phyloP scores from a whole-genome alignment of 2,113 vertebrate species.

The Hiodon alosoides region DNA sequence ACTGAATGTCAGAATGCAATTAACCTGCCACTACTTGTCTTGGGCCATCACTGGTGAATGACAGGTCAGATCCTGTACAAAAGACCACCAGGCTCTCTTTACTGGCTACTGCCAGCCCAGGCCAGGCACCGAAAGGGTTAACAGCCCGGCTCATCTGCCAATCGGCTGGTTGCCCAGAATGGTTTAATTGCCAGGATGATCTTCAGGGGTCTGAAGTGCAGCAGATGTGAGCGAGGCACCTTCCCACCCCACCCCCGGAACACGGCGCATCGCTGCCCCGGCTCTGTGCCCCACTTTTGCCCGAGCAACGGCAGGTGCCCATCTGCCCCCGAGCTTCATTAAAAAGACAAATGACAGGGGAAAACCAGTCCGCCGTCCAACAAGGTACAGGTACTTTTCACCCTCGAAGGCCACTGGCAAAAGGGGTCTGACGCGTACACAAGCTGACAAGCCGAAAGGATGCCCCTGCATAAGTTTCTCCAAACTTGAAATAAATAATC shows the following conservation, averaged over 20 bases:
- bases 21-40: neutral
- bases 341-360: constrained; percentile 76
- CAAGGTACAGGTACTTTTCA: constrained; percentile 80
- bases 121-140: constrained; percentile 36
- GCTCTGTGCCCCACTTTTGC: constrained; percentile 54
- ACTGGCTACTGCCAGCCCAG: neutral
- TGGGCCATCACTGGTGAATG: constrained; percentile 12
- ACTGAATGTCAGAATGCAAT: neutral
- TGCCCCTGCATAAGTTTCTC: too few species aligned
- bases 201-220: constrained; percentile 66
- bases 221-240: constrained; percentile 66
- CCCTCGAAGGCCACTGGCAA: constrained; percentile 65
- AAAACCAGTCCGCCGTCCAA: constrained; percentile 70
- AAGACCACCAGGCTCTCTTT: neutral
- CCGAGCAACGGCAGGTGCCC: constrained; percentile 65
- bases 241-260: constrained; percentile 48
- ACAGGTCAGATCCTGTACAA: constrained; percentile 14
- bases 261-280: constrained; percentile 53
- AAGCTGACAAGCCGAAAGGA: constrained; percentile 58
- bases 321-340: constrained; percentile 81
- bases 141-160: constrained; percentile 49
- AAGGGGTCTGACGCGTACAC: too few species aligned
- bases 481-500: too few species aligned
- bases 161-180: constrained; percentile 67
- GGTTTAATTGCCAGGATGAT: constrained; percentile 76